Conservation (phyloP, 2,113 vertebrate genomes). For the Rhinoptilus africanus region DNA sequence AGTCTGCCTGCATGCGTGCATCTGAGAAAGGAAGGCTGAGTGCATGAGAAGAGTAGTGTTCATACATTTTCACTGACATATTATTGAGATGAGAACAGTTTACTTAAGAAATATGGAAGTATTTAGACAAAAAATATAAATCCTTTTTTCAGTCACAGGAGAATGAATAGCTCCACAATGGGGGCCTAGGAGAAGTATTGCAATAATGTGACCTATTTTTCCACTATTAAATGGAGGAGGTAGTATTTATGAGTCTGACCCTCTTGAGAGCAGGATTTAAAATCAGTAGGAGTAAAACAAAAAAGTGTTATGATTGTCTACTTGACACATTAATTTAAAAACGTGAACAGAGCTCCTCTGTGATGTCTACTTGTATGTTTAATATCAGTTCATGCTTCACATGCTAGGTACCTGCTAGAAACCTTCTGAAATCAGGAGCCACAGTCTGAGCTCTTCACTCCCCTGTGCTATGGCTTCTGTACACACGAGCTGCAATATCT, state of each 20-base stretch:
- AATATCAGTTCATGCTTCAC: background rate
- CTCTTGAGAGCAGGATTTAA: background rate
- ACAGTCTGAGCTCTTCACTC: background rate
- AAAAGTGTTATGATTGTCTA: background rate
- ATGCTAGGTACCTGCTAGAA: background rate
- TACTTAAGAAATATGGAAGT: background rate
- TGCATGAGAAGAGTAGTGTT: background rate
- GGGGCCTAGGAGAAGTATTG: background rate
- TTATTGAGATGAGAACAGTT: background rate
- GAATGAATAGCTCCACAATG: background rate
- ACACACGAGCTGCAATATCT: background rate
- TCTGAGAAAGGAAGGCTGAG: background rate
- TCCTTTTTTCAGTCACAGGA: background rate
- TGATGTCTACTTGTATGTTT: background rate
- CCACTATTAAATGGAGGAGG: background rate
- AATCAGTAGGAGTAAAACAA: background rate
- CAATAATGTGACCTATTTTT: background rate
- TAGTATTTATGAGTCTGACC: background rate
- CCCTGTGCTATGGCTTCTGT: background rate
- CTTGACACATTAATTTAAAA: background rate
- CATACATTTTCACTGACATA: background rate
- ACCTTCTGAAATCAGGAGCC: background rate
- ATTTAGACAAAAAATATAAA: background rate
- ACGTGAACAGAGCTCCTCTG: background rate
- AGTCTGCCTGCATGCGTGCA: background rate